phyloP scores from a whole-genome alignment of 64 coral and sea anemone species.

The Montipora sp. region DNA sequence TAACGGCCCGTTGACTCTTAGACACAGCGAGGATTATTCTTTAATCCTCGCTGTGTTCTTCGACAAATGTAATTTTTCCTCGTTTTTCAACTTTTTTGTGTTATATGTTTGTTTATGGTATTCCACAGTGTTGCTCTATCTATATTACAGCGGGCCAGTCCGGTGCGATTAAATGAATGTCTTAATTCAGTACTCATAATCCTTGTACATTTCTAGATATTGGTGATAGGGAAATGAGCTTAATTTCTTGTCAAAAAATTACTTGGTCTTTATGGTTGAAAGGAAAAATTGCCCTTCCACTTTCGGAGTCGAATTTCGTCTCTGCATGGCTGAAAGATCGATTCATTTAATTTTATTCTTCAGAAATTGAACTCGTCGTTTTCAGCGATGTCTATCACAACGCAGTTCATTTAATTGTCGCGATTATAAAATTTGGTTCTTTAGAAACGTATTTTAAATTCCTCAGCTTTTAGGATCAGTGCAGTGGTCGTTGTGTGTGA shows the following conservation, averaged over 20 bases:
- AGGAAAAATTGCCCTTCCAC: neutral
- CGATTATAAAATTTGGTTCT: slow-evolving; percentile 16
- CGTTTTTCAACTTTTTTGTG: neutral
- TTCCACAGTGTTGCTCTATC: slow-evolving; percentile 27
- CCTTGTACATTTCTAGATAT: neutral
- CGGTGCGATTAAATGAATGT: neutral
- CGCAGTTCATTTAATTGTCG: neutral
- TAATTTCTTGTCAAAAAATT: neutral
- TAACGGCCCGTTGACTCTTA: slow-evolving; percentile 12
- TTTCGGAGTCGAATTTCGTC: neutral
- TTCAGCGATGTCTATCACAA: neutral
- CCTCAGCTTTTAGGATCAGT: slow-evolving; percentile 15
- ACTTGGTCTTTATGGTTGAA: neutral
- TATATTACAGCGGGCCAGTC: neutral
- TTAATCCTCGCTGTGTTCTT: neutral
- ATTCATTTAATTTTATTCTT: neutral
- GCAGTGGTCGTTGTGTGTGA: neutral
- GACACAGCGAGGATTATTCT: neutral
- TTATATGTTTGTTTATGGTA: neutral
- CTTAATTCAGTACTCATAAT: slow-evolving; percentile 17
- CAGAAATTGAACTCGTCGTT: neutral
- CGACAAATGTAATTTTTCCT: neutral
- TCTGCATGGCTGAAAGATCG: neutral
- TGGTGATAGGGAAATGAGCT: neutral
- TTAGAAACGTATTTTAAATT: slow-evolving; percentile 5